Evolutionary conservation across 2,888 invertebrate genomes (phyloP).

Genomic region (Limnephilus auricula): DNA sequence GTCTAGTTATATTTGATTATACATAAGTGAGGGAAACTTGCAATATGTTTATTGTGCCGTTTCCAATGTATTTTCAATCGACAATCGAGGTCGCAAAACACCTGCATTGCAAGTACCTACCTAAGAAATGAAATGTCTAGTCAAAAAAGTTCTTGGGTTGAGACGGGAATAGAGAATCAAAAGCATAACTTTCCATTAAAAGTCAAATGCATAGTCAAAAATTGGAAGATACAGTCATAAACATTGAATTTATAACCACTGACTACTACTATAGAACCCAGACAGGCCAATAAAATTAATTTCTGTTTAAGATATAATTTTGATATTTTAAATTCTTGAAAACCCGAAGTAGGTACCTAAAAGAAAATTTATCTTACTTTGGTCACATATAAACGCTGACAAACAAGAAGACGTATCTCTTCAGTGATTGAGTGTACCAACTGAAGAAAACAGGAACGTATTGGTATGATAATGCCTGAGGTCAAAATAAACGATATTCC

Average conservation of each 20-base stretch:
- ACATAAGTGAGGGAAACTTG: background rate
- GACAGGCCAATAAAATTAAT: too few relatives aligned
- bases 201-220: background rate
- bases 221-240: background rate
- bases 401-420: too few relatives aligned
- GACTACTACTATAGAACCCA: too few relatives aligned
- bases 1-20: background rate
- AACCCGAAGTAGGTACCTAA: too few relatives aligned
- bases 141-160: background rate
- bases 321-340: too few relatives aligned
- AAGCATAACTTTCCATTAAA: background rate
- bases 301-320: too few relatives aligned
- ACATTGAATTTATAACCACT: background rate
- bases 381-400: too few relatives aligned
- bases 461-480: background rate
- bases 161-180: background rate
- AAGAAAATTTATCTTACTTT: too few relatives aligned
- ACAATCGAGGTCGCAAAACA: background rate
- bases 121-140: background rate
- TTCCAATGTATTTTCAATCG: background rate
- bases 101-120: too few relatives aligned
- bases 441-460: background rate
- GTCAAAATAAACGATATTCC: background rate
- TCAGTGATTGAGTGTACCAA: too few relatives aligned
- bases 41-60: background rate